Evolutionary conservation across 2,888 invertebrate genomes (phyloP), one percentile per base, ranked within the genome.

Genomic region (Pachymerium ferrugineum): DNA sequence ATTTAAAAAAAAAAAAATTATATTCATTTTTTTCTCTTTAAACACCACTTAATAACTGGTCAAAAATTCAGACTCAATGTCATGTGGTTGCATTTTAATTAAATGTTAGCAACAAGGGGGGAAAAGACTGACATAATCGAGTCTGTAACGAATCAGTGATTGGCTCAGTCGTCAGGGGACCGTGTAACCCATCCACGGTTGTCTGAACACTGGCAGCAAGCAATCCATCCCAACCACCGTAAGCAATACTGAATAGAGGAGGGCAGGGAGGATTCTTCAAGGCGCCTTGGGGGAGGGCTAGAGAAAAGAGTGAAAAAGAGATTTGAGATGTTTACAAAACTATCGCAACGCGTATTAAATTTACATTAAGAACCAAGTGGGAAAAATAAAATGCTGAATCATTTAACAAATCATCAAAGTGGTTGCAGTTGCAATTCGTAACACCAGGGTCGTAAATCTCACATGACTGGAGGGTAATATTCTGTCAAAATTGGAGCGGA

Each of bases 11-110:
- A n/a, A n/a, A n/a, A n/a, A n/a, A n/a, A n/a, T n/a, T n/a, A n/a
- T n/a, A n/a, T n/a, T n/a, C n/a, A n/a, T n/a, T n/a, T n/a, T n/a
- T 33, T 33, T 8, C 33, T 12, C 33, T n/a, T 4, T n/a, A 33
- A 38, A 4, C 2, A 4, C 8, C 38, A 3, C 38, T 2, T 4
- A 38, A 38, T n/a, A 38, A 38, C 12, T 38, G 8, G 38, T 38
- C 38, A 8, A 38, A 38, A 38, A 38, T 19, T 22, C 16, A 14
- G 16, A 47, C 16, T 47, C 47, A 6, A 16, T 47, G 47, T 47
- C 47, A 47, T 47, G 47, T n/a, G 47, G 47, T 47, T 47, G 47
- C 47, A 47, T 47, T 47, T 47, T 47, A 47, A 47, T 47, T 47
- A 47, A 47, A 47, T 47, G 47, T 47, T 47, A 47, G 47, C 22